A percentile compares a stretch with the other conserved stretches of the same genome.
These are phyloP conservation scores for Pyrocoelia pectoralis DNA, from an alignment of 2,888 invertebrate species.

Conservation along the genomic window DNA sequence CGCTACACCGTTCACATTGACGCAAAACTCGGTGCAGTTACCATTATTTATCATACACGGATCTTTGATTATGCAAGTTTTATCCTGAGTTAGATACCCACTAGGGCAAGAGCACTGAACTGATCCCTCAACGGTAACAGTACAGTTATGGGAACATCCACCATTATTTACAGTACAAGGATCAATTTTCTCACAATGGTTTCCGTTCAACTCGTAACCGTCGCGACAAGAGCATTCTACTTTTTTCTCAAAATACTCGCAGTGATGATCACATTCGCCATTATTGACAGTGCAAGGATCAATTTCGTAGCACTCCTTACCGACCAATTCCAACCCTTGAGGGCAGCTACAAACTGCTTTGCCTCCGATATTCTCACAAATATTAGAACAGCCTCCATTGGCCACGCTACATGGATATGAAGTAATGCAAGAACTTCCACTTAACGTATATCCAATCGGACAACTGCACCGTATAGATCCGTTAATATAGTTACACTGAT, in stretches of 20 bases:
- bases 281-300: slow-evolving; percentile 13
- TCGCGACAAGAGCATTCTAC: slow-evolving; percentile 20
- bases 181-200: slow-evolving; percentile 56
- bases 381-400: slow-evolving; percentile 58
- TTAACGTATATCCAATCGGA: slow-evolving; percentile 49
- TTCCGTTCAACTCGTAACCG: not conserved
- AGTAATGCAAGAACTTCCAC: slow-evolving; percentile 29
- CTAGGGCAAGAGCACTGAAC: slow-evolving; percentile 46
- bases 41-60: slow-evolving; percentile 58
- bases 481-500: slow-evolving; percentile 60
- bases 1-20: slow-evolving; percentile 43
- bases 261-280: slow-evolving; percentile 7
- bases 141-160: slow-evolving; percentile 65
- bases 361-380: slow-evolving; percentile 52
- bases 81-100: not conserved
- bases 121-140: slow-evolving; percentile 54
- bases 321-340: slow-evolving; percentile 55
- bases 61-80: slow-evolving; percentile 45
- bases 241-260: slow-evolving; percentile 47
- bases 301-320: slow-evolving; percentile 40
- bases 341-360: slow-evolving; percentile 43
- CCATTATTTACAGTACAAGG: not conserved
- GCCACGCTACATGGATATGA: slow-evolving; percentile 38
- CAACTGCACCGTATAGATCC: slow-evolving; percentile 62
- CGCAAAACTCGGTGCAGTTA: slow-evolving; percentile 65